phyloP scores from a whole-genome alignment of 2,888 invertebrate species.

The Linnaemya tessellans region DNA sequence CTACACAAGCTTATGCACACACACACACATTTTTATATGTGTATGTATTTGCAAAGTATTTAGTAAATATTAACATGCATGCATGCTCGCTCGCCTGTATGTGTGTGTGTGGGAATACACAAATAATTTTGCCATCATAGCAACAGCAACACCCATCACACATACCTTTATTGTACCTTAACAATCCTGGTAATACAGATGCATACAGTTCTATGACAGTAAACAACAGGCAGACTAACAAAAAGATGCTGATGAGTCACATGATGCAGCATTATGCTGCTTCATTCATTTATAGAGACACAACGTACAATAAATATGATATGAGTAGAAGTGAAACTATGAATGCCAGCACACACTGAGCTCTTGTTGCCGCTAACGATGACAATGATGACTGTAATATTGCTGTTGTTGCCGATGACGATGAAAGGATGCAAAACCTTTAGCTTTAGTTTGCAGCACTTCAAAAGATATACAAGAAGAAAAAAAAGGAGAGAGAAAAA shows the following conservation, averaged over 20 bases:
- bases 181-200: constrained; percentile 42
- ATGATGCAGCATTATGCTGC: constrained; percentile 59
- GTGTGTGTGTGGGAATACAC: constrained; percentile 16
- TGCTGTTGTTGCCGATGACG: constrained; percentile 17
- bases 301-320: neutral
- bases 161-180: constrained; percentile 58
- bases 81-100: neutral
- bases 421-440: constrained; percentile 58
- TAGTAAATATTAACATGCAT: neutral
- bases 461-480: constrained; percentile 1
- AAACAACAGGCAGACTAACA: constrained; percentile 37
- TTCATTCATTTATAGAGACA: constrained; percentile 36
- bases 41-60: too few relatives aligned
- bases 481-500: constrained; percentile 20
- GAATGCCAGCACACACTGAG: constrained; percentile 45
- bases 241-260: constrained; percentile 57
- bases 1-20: neutral
- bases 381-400: constrained; percentile 42
- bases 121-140: constrained; percentile 15
- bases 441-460: constrained; percentile 43
- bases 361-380: constrained; percentile 42
- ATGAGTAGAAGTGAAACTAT: constrained; percentile 50
- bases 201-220: constrained; percentile 29
- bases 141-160: constrained; percentile 10
- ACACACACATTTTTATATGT: neutral